phyloP scores from a whole-genome alignment of 2,113 vertebrate genomes.

The Lamprotornis superbus region DNA sequence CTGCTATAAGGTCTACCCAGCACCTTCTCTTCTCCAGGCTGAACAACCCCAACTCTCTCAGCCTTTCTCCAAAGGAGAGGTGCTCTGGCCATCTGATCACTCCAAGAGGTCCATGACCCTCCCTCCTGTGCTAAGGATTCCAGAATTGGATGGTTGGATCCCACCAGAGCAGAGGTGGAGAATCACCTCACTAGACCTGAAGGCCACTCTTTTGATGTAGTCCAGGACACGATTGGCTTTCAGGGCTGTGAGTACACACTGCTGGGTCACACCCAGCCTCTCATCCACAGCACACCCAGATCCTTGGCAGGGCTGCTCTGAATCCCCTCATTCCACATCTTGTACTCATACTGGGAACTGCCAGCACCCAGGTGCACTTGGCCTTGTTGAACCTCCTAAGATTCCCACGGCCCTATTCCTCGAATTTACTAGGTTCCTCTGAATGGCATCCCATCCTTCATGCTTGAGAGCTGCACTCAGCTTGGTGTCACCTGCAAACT shows the following conservation, averaged over 20 bases:
- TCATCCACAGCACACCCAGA: background rate
- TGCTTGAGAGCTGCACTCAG: background rate
- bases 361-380: background rate
- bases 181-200: background rate
- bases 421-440: background rate
- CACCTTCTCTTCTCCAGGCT: background rate
- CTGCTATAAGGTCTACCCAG: background rate
- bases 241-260: background rate
- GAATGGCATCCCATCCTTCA: background rate
- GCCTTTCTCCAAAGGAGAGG: background rate
- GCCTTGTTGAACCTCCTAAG: background rate
- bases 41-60: background rate
- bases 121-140: background rate
- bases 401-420: background rate
- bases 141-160: background rate
- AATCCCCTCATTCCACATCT: background rate
- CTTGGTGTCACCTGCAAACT: background rate
- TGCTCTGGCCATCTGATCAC: background rate
- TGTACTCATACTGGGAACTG: background rate
- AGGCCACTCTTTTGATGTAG: background rate
- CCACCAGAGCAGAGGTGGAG: background rate
- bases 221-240: accelerated
- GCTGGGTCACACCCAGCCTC: background rate
- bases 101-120: background rate
- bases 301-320: background rate